These are phyloP conservation scores for Gila orcuttii DNA, from an alignment of 2,113 vertebrate genomes.

Conservation along the genomic window DNA sequence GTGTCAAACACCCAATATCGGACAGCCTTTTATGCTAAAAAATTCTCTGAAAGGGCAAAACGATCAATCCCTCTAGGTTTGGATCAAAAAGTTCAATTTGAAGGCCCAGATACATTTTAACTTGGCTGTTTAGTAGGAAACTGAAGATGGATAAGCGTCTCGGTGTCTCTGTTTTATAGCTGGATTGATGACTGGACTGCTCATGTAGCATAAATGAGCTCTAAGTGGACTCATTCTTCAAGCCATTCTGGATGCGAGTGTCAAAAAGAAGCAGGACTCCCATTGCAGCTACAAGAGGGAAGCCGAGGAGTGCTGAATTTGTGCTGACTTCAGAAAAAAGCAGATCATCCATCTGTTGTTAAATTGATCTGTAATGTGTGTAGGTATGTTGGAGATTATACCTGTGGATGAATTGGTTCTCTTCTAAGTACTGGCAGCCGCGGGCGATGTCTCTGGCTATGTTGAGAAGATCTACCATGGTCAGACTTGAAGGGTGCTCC, in stretches of 20 bases:
- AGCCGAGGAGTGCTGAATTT: neutral
- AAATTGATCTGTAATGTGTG: neutral
- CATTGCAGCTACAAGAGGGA: conserved; percentile 26
- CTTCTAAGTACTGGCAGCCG: conserved; percentile 96
- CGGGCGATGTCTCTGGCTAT: conserved; percentile 94
- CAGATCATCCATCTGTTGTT: conserved; percentile 35
- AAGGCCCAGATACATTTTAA: conserved; percentile 2
- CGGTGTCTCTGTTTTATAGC: conserved; percentile 55
- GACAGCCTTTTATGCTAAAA: conserved; percentile 1
- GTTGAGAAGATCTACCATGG: conserved; percentile 94
- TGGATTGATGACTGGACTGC: conserved; percentile 69
- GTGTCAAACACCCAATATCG: too few relatives aligned
- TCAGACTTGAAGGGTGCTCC: conserved; percentile 92
- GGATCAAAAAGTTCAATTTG: neutral
- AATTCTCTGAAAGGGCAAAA: neutral
- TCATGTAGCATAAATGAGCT: conserved; percentile 62
- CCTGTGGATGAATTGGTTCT: conserved; percentile 99
- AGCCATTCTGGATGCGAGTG: conserved; percentile 49
- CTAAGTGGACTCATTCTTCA: conserved; percentile 69
- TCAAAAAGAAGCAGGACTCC: conserved; percentile 46
- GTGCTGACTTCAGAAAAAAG: conserved; percentile 37
- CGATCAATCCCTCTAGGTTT: neutral
- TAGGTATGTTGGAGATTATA: conserved; percentile 58
- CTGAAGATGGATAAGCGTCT: conserved; percentile 31
- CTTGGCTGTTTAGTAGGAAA: neutral